A percentile compares a stretch with the other conserved stretches of the same genome.
Conservation (phyloP, 2,797 vertebrate genomes). For the Cossypha heuglini region DNA sequence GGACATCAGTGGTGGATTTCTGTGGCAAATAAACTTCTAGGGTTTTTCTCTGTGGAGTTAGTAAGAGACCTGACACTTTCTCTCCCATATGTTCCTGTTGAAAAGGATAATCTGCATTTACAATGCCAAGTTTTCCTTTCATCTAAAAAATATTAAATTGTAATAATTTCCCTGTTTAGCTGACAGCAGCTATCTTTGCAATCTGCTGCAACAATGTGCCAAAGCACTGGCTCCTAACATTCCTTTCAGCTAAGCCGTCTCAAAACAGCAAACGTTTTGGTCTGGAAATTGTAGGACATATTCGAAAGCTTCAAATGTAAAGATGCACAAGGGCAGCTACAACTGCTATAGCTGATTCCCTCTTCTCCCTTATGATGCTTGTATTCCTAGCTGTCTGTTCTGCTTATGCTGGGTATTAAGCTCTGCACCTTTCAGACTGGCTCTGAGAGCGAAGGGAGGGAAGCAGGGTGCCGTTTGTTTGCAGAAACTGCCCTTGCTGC, state of each 20-base stretch:
- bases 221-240: neutral
- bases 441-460: accelerated
- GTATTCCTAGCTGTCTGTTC: accelerated
- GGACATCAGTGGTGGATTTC: neutral
- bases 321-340: neutral
- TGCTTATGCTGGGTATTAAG: neutral
- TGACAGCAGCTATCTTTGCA: neutral
- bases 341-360: neutral
- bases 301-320: neutral
- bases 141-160: neutral
- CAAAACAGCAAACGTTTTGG: neutral
- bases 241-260: neutral
- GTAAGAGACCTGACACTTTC: neutral
- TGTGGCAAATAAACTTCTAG: neutral
- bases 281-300: neutral
- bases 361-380: neutral
- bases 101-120: neutral
- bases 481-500: too few species aligned
- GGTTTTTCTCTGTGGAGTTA: neutral
- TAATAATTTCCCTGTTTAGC: neutral
- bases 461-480: too few species aligned
- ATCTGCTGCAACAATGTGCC: neutral
- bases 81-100: neutral
- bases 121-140: neutral
- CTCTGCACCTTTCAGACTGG: neutral